These are phyloP conservation scores for Potamarius usumacintae DNA, from an alignment of 2,113 vertebrate genomes.

Conservation along the genomic window DNA sequence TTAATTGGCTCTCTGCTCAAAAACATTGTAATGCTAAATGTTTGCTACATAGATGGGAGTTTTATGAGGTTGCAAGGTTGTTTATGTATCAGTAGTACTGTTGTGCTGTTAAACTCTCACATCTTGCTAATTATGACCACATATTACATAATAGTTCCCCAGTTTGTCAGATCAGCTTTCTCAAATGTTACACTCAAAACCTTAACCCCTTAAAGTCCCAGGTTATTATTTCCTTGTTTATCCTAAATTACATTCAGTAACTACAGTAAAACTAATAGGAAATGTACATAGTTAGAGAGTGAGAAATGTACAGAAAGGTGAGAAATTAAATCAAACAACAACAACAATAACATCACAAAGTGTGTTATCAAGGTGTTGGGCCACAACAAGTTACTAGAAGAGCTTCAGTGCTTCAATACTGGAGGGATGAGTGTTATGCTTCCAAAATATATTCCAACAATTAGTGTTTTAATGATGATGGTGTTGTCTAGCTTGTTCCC, in stretches of 20 bases:
- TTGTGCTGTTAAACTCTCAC: neutral
- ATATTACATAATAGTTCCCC: neutral
- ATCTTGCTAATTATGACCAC: neutral
- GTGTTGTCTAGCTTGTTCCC: neutral
- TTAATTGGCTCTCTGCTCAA: neutral
- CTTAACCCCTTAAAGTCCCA: neutral
- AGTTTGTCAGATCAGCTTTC: neutral
- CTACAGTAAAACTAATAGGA: neutral
- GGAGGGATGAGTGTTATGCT: no score
- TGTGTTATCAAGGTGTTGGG: neutral
- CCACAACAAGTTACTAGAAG: neutral
- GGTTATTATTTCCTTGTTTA: neutral
- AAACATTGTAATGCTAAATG: neutral
- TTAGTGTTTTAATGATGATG: neutral
- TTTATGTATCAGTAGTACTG: neutral
- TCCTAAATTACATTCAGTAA: neutral
- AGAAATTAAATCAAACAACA: neutral
- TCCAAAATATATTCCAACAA: neutral
- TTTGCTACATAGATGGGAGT: neutral
- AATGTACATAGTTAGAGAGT: neutral
- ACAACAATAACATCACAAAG: neutral
- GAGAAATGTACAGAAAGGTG: neutral
- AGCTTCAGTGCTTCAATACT: neutral
- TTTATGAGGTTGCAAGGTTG: neutral
- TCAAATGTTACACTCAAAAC: neutral